Evolutionary conservation across 2,888 invertebrate genomes (phyloP).

Genomic region (Archips xylosteana): DNA sequence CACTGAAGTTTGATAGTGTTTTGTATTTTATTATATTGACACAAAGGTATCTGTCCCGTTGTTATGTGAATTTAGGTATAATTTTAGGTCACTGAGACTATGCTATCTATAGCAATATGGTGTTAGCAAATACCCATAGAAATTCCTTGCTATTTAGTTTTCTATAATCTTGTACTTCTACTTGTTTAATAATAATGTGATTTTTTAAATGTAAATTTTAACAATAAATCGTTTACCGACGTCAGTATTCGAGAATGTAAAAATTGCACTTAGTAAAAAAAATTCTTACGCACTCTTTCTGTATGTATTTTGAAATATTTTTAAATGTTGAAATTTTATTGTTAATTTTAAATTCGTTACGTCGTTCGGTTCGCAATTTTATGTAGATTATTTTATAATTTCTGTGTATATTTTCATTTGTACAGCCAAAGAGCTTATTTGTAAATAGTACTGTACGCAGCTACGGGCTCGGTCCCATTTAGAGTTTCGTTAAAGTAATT

Average conservation of each 20-base stretch:
- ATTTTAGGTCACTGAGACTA: background rate
- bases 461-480: constrained; percentile 67
- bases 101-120: background rate
- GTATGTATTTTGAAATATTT: constrained; percentile 59
- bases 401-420: constrained; percentile 75
- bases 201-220: constrained; percentile 61
- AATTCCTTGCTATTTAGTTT: background rate
- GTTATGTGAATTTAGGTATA: too few species aligned
- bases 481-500: constrained; percentile 83
- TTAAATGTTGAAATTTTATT: constrained; percentile 79
- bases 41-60: too few species aligned
- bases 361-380: constrained; percentile 74
- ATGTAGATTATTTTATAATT: constrained; percentile 58
- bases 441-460: constrained; percentile 77
- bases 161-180: constrained; percentile 1
- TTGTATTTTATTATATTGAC: too few species aligned
- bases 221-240: constrained; percentile 67
- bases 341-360: constrained; percentile 82
- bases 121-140: background rate
- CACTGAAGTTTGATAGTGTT: too few species aligned
- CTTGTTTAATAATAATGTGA: constrained; percentile 19
- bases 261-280: constrained; percentile 50
- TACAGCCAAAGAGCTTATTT: constrained; percentile 84
- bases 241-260: constrained; percentile 67
- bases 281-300: constrained; percentile 49